These are phyloP conservation scores for Marmota flaviventris DNA, from an alignment of 2,113 vertebrate species.

Conservation along the genomic window DNA sequence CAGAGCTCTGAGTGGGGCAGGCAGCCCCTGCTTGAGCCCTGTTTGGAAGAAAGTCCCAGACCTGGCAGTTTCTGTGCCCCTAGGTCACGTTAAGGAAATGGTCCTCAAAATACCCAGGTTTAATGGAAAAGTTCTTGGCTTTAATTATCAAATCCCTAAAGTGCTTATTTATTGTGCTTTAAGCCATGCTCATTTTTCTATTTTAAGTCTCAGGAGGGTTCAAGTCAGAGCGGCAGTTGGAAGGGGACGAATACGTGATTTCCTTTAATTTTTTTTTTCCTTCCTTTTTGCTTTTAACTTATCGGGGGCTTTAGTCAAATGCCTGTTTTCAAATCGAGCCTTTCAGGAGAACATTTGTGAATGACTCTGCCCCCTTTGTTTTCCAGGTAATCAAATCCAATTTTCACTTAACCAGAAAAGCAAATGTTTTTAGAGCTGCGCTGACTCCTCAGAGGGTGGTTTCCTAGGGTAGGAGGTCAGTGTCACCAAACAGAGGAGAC, in stretches of 20 bases:
- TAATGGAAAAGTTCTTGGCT: slow-evolving; percentile 49
- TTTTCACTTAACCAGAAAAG: slow-evolving; percentile 67
- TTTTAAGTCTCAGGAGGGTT: slow-evolving; percentile 18
- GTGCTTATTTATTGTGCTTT: slow-evolving; percentile 37
- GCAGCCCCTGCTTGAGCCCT: background rate
- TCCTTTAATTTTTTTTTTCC: background rate
- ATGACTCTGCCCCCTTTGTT: slow-evolving; percentile 53
- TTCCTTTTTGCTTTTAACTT: background rate
- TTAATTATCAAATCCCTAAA: background rate
- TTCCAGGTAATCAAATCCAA: slow-evolving; percentile 44
- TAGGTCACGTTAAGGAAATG: background rate
- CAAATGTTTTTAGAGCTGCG: background rate
- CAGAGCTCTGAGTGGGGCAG: background rate
- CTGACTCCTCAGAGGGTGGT: background rate
- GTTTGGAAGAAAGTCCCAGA: background rate
- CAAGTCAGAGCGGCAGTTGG: background rate
- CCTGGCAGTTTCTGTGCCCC: background rate
- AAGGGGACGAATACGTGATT: background rate
- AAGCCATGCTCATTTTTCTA: slow-evolving; percentile 10
- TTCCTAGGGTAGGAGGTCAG: background rate
- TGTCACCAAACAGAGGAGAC: background rate
- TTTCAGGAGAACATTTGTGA: slow-evolving; percentile 12
- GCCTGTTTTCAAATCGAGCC: slow-evolving; percentile 60
- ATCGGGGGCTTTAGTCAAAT: background rate
- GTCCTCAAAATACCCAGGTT: background rate